Evolutionary conservation across 2,888 invertebrate genomes (phyloP).

Genomic region (Tenthredo livida): DNA sequence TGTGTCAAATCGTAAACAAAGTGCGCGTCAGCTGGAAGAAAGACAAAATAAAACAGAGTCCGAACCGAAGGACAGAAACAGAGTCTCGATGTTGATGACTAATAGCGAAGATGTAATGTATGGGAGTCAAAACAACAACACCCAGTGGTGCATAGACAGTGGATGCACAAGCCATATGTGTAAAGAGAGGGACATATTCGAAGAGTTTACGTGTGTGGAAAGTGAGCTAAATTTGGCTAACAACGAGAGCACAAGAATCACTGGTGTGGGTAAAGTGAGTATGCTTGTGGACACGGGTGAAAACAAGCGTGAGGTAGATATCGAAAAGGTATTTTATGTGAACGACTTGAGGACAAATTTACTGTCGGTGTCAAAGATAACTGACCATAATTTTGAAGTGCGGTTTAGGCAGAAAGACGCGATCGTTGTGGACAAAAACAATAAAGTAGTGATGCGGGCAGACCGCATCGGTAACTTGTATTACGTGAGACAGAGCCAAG

Average conservation of each 20-base stretch:
- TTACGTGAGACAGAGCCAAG: neutral
- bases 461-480: neutral
- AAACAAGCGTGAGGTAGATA: slow-evolving; percentile 12
- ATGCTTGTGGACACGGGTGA: neutral
- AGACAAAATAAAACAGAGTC: too few species aligned
- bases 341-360: neutral
- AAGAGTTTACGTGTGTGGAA: neutral
- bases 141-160: neutral
- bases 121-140: neutral
- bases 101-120: neutral
- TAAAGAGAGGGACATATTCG: neutral
- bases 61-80: too few species aligned
- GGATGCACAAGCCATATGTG: neutral
- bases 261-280: neutral
- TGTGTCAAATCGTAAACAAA: neutral
- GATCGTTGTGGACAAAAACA: neutral
- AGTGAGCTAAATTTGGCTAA: slow-evolving; percentile 52
- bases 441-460: neutral
- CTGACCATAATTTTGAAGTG: neutral
- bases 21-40: neutral
- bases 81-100: neutral
- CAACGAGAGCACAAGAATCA: slow-evolving; percentile 33
- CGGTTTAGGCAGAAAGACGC: neutral
- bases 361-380: neutral
- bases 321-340: slow-evolving; percentile 22